phyloP scores from a whole-genome alignment of 2,888 invertebrate species.

The Patella depressa region DNA sequence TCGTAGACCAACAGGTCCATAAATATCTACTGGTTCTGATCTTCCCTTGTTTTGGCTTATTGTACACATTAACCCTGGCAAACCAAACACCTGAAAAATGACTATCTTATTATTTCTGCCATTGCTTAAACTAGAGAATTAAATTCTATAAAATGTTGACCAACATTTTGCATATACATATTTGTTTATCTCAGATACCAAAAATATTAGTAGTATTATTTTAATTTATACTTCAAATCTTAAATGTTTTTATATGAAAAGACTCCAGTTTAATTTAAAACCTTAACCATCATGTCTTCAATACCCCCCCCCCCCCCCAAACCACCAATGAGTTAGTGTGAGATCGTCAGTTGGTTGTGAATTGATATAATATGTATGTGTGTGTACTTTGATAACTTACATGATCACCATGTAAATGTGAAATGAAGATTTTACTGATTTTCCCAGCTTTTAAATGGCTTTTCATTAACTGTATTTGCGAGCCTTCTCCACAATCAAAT shows the following conservation, averaged over 20 bases:
- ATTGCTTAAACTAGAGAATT: not conserved
- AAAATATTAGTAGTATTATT: no score
- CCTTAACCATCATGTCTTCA: no score
- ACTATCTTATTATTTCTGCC: not conserved
- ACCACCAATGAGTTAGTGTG: no score
- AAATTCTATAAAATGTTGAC: no score
- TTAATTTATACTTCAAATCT: not conserved
- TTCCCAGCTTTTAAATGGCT: slow-evolving; percentile 65
- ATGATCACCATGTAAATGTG: slow-evolving; percentile 74
- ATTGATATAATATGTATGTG: no score
- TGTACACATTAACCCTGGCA: slow-evolving; percentile 72
- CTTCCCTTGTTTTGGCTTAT: slow-evolving; percentile 63
- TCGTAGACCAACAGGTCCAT: slow-evolving; percentile 71
- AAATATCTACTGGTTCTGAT: slow-evolving; percentile 66
- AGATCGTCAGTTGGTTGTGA: no score
- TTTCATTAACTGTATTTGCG: slow-evolving; percentile 72
- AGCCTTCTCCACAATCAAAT: slow-evolving; percentile 73
- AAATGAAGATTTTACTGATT: slow-evolving; percentile 71
- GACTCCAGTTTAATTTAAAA: no score
- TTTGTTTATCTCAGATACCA: no score
- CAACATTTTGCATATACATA: no score
- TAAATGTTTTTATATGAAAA: not conserved
- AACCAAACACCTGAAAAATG: slow-evolving; percentile 69
- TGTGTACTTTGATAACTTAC: slow-evolving; percentile 49
- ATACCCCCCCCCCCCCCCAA: no score